Evolutionary conservation across 2,888 invertebrate genomes (phyloP), one percentile per base, ranked within the genome.

Genomic region (Netelia fuscicornis): DNA sequence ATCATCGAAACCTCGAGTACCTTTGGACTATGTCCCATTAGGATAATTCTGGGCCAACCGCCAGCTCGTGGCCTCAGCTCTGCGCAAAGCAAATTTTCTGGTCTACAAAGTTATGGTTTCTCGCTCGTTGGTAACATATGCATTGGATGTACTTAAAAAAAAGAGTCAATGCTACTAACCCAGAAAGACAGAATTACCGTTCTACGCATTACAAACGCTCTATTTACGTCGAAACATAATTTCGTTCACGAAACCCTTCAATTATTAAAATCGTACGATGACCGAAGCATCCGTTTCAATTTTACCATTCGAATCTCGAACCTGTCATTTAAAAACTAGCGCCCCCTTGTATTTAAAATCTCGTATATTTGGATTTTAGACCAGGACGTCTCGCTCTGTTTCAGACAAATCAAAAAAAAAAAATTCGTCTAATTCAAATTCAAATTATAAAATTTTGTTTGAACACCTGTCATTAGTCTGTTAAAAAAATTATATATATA

Each of bases 1-100:
- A 44, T 9, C 44, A 42, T 65, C 67, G 67, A 56, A 23, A 23
- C 25, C 42, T 58, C 56, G n/a, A 23, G 20, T 44, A 25, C 44
- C 13, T 77, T 77, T 77, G 3, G 9, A n/a, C 58, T n/a, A 44
- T 23, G 42, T 23, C 0, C 58, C n/a, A 56, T 64, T 37, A 52
- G 23, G 42, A 74, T 62, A 74, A 54, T 44, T 74, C 23, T n/a
- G 52, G n/a, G n/a, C 17, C 13, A 62, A 30, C 23, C 5, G 13
- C 2, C n/a, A n/a, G 37, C n/a, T 8, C 8, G 48, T 17, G 11
- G 25, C 9, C 17, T 52, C 54, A 9, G 25, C 68, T 48, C 6
- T 20, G 6, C 10, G 58, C 9, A 9, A 58, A 58, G 20, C 58
- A 58, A 58, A 58, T 58, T 20, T 58, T 58, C 17, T 17, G 17